Conservation (phyloP, 2,113 vertebrate genomes). For the Collichthys lucidus region DNA sequence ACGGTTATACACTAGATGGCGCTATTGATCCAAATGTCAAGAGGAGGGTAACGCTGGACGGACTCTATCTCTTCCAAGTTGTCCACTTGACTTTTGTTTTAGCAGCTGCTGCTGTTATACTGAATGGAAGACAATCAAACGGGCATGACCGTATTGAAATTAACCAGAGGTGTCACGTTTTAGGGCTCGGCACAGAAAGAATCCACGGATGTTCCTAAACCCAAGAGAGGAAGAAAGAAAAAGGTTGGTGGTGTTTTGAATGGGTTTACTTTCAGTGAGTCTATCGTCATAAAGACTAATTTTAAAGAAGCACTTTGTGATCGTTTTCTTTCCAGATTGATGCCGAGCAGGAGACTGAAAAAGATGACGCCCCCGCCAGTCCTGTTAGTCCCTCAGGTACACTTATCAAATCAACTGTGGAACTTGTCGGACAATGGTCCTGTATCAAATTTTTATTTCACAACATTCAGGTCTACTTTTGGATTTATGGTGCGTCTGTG, state of each 20-base stretch:
- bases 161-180: constrained; percentile 34
- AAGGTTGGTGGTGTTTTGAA: constrained; percentile 84
- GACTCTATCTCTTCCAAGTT: background rate
- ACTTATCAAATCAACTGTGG: background rate
- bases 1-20: constrained; percentile 54
- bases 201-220: constrained; percentile 75
- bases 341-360: constrained; percentile 77
- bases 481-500: background rate
- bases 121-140: background rate
- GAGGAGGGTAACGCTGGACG: background rate
- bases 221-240: constrained; percentile 94
- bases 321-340: constrained; percentile 65
- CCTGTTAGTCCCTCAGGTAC: constrained; percentile 76
- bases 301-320: background rate
- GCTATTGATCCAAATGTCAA: background rate
- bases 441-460: background rate
- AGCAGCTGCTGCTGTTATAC: background rate
- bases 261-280: background rate
- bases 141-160: background rate
- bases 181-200: constrained; percentile 75
- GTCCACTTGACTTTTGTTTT: background rate
- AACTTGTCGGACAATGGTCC: background rate
- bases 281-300: background rate
- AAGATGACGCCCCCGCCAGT: constrained; percentile 73
- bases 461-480: no score